Evolutionary conservation across 2,888 invertebrate species (phyloP).

Genomic region (Alcis repandata): DNA sequence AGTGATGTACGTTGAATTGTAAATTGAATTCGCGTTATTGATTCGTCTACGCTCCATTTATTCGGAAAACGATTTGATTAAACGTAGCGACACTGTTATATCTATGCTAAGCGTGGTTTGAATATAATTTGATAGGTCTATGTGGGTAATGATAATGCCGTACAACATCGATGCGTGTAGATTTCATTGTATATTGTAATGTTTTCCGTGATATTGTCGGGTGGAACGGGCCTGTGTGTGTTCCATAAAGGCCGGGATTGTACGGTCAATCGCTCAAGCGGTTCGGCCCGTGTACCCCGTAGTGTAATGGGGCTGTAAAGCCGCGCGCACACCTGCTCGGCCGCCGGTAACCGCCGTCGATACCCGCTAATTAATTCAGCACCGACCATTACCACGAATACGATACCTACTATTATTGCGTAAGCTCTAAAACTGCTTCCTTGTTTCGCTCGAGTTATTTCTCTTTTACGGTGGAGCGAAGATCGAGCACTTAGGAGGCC

Average conservation of each 20-base stretch:
- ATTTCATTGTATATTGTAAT: conserved; percentile 50
- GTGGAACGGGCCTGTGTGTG: conserved; percentile 49
- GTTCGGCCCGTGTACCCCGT: conserved; percentile 64
- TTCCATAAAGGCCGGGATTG: conserved; percentile 52
- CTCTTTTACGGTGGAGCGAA: conserved; percentile 57
- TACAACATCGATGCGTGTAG: conserved; percentile 49
- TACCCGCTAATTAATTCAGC: conserved; percentile 80
- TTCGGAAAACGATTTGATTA: conserved; percentile 80
- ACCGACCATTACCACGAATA: conserved; percentile 70
- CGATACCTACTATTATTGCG: conserved; percentile 70
- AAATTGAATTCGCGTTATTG: conserved; percentile 84
- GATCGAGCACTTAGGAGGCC: conserved; percentile 59
- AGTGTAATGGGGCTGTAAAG: conserved; percentile 76
- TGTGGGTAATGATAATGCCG: conserved; percentile 54
- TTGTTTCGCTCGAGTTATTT: conserved; percentile 62
- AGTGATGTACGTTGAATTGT: conserved; percentile 82
- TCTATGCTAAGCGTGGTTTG: conserved; percentile 67
- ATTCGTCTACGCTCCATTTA: conserved; percentile 81
- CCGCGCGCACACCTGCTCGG: conserved; percentile 74
- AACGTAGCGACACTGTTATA: conserved; percentile 68
- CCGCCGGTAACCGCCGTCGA: conserved; percentile 50
- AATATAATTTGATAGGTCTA: conserved; percentile 63
- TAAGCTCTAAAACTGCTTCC: conserved; percentile 62
- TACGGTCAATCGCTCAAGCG: conserved; percentile 72
- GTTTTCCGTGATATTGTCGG: conserved; percentile 51